Conservation (phyloP, 2,113 vertebrate genomes). For the Rhadina sibilatrix region DNA sequence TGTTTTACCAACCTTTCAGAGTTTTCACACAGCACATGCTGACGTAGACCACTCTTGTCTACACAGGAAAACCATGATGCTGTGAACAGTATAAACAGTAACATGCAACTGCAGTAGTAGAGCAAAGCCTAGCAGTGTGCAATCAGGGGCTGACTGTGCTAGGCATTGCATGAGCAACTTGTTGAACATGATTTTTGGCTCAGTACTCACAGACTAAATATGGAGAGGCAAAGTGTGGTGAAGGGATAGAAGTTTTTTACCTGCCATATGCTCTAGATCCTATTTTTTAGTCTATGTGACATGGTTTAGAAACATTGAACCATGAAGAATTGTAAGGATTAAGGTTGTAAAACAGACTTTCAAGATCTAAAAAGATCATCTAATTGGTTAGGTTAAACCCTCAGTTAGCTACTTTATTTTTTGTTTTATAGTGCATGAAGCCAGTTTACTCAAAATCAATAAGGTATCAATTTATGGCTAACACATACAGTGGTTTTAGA, state of each 20-base stretch:
- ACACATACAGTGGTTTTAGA: background rate
- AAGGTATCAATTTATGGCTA: background rate
- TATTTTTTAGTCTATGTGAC: background rate
- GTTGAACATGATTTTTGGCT: background rate
- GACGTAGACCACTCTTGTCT: background rate
- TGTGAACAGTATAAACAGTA: background rate
- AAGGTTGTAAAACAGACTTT: background rate
- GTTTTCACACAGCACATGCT: background rate
- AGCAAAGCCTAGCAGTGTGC: background rate
- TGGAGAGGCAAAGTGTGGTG: background rate
- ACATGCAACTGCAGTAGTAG: background rate
- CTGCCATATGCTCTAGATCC: background rate
- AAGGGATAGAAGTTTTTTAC: background rate
- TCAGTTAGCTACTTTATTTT: background rate
- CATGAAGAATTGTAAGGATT: background rate
- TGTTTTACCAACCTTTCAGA: background rate
- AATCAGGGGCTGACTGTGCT: background rate
- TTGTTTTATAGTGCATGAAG: background rate
- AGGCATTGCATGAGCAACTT: background rate
- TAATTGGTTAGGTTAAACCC: background rate
- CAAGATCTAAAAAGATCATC: background rate
- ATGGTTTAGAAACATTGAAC: background rate
- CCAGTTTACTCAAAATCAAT: background rate
- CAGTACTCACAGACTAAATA: background rate
- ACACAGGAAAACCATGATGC: rapidly evolving